Base-by-base conservation (phyloP, 2,888 invertebrate genomes). In the Xestobium rufovillosum region DNA sequence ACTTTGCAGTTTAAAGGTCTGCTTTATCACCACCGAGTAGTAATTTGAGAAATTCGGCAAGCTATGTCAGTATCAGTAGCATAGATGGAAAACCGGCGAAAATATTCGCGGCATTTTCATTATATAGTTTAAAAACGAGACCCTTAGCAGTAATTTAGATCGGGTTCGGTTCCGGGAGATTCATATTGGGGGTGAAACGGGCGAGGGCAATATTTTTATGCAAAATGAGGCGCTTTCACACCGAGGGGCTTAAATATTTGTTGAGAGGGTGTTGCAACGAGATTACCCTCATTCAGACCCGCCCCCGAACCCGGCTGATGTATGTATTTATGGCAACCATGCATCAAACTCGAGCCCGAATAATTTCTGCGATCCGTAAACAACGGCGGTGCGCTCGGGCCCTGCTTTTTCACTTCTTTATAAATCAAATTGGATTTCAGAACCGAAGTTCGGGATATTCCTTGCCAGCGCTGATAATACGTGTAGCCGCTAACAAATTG, bases 271-370 rank as follows among this genome's bases (percentile, higher is more conserved):
- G 48, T 40, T 42, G 44, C 45, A 47, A 43, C 50, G 52, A 56
- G 56, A 57, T 58, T 58, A 57, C 57, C 56, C 53, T 53, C 51
- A 55, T 55, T n/a, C n/a, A n/a, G n/a, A n/a, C n/a, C n/a, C n/a
- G n/a, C 55, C 53, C 45, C 53, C 52, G 51, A 53, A 52, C 52
- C 50, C 51, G 52, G 55, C 53, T 61, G 61, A 61, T 61, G 60
- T 61, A 60, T 60, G 61, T 61, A 60, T 62, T 63, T 61, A 61
- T 58, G 55, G 59, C 54, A 44, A 48, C 59, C 53, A 61, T 63
- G 58, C 59, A 60, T 63, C 63, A 63, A 59, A 57, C 52, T 48
- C 51, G 48, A 50, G 48, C 52, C 50, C 52, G 59, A 61, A 61
- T 61, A 60, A 61, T 61, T 63, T 60, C 53, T 50, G 46, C 53